Percentiles rank a stretch among this genome's conserved stretches.
Evolutionary conservation across 2,797 vertebrate genomes (phyloP).

Genomic region (Karalla daura): DNA sequence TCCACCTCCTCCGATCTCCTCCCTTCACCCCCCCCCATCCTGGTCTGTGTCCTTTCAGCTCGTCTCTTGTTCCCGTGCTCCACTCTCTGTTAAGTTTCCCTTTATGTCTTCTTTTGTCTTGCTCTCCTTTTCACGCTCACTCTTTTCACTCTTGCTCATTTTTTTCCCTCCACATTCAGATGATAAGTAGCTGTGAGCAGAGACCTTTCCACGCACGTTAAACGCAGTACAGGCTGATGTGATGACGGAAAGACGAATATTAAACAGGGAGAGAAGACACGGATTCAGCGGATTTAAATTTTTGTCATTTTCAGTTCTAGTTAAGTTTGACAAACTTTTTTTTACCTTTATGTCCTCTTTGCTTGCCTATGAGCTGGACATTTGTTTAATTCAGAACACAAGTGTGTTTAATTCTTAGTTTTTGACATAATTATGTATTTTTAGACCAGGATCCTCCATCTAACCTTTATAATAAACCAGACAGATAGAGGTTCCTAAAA

Average conservation of each 20-base stretch:
- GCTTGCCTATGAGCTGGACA: background rate
- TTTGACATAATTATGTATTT: no score
- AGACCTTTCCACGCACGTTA: conserved; percentile 12
- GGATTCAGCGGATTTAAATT: no score
- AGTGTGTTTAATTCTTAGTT: no score
- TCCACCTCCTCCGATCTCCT: background rate
- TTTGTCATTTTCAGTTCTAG: background rate
- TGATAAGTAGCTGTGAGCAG: conserved; percentile 6
- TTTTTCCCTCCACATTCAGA: conserved; percentile 1
- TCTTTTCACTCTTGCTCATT: background rate
- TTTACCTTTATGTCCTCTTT: background rate
- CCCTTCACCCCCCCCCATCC: background rate
- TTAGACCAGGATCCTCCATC: no score
- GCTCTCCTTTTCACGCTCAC: background rate
- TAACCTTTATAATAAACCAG: no score
- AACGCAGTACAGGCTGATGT: background rate
- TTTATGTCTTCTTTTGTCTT: conserved; percentile 13
- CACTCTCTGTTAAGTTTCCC: background rate
- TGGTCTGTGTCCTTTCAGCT: conserved; percentile 8
- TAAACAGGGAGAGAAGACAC: background rate
- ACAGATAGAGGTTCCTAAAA: no score
- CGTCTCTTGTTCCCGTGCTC: conserved; percentile 23
- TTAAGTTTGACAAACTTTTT: background rate
- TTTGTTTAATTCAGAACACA: background rate
- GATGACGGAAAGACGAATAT: background rate